Evolutionary conservation across 37 sponge, comb jelly and placozoan species (phyloP), one percentile per base, ranked within the genome.

Genomic region (Cliona cf. orientalis): DNA sequence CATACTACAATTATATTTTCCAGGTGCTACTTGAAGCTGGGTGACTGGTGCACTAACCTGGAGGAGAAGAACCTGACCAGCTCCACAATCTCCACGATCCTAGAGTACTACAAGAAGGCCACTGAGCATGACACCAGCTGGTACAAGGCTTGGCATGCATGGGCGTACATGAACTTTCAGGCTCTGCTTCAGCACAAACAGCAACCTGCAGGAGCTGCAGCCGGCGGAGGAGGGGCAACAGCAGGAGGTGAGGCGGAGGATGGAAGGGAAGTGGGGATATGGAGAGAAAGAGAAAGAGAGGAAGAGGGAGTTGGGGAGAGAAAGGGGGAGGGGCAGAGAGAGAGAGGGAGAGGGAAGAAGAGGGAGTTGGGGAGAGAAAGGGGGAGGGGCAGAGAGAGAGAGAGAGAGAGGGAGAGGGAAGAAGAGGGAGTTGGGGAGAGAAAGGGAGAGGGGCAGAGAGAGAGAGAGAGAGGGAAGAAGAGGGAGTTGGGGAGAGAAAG

Each of bases 141-240:
- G 81, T 98, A 98, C 84, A 98, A 98, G 92, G 97, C 92, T 37
- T 98, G 99, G 99, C 96, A 98, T 55, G 75, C 87, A 22, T 98
- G 94, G 96, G 99, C 99, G 72, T 91, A 87, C 73, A 96, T 96
- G 88, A 98, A 96, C 91, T 94, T 95, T 64, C 91, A 98, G 66
- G 97, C 97, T 19, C 82, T 94, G 0, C 84, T 90, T 49, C 84
- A 82, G 36, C 84, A 83, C 68, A 93, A 85, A 75, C 86, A 93
- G 75, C 84, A 87, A 71, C 34, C 82, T 35, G 28, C 72, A 1
- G 60, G 61, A 17, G 60, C 74, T 57, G 58, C n/a, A n/a, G 19
- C 19, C 17, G 56, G 56, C 56, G 12, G 56, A 19, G 66, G 29
- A 64, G 11, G 9, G 23, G 66, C 21, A 12, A 64, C 21, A 26